Conservation (phyloP, 2,113 vertebrate genomes). For the Tricholaema leucomelas region DNA sequence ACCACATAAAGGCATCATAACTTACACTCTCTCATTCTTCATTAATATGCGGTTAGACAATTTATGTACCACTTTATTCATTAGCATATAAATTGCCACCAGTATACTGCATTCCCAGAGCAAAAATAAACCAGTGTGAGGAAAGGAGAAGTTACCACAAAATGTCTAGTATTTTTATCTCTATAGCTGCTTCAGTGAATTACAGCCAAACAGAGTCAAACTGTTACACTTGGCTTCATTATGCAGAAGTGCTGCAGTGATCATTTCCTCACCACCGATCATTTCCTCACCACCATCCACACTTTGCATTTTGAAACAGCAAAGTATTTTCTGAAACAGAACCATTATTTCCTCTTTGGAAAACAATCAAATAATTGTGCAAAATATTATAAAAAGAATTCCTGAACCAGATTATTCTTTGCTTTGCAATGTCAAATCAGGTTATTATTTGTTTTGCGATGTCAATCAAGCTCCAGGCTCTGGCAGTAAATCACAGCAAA, state of each 20-base stretch:
- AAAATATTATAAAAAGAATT: background rate
- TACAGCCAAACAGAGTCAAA: background rate
- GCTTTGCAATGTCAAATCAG: background rate
- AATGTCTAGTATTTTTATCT: background rate
- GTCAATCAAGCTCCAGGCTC: background rate
- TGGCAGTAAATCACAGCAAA: background rate
- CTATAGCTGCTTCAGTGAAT: background rate
- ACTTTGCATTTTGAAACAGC: background rate
- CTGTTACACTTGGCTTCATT: background rate
- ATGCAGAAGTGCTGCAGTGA: background rate
- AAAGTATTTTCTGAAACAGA: background rate
- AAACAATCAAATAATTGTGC: background rate
- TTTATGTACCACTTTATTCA: conserved; percentile 27
- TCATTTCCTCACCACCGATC: background rate
- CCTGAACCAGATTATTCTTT: background rate
- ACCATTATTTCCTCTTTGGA: background rate
- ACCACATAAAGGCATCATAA: background rate
- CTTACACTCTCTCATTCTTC: background rate
- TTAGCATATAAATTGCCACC: conserved; percentile 49
- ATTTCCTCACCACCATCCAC: background rate
- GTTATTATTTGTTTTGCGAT: background rate
- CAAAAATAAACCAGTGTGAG: conserved; percentile 1
- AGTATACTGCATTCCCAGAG: conserved; percentile 18
- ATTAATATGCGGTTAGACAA: conserved; percentile 16
- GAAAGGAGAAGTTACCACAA: background rate